Base-by-base conservation (phyloP, 1,140 invertebrate species). In the Heterodera carotae region DNA sequence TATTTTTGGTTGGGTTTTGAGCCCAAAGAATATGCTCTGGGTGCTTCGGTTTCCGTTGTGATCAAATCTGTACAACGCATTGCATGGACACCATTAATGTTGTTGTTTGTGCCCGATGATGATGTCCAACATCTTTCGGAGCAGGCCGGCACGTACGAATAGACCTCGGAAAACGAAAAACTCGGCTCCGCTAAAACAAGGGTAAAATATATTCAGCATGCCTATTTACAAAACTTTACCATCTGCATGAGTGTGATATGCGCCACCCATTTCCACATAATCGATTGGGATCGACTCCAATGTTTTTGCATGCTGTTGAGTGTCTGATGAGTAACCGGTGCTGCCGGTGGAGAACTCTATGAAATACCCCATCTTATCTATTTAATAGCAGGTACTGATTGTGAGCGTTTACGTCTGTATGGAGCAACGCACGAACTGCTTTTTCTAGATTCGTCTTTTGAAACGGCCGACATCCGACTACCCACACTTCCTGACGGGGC, bases 181-280 rank as follows among this genome's bases (percentile, higher is more conserved):
- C 36, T 25, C 25, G 56, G 33, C 39, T 80, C 79, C 18, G 43
- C 10, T 76, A 69, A 64, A 79, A 82, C 12, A 27, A 8, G n/a
- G 53, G 10, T 1, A 15, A 53, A 5, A 25, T 48, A 75, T 2
- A 31, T 15, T 33, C 29, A 36, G 27, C 25, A 2, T 66, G 22
- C 34, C 62, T 43, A 25, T 34, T 48, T 53, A 33, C 66, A 43
- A 18, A 64, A 15, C 6, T 48, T 75, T 43, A 66, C n/a, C 39
- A 29, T 76, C 48, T 15, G n/a, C 48, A 76, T 64, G 48, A 22
- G 34, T 53, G 39, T 67, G 31, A 31, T 74, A 31, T 62, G 62
- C 36, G n/a, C n/a, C n/a, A 15, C 77, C 79, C 79, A 80, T 80
- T 66, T 80, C 64, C 10, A 81, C 18, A 36, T 80, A 80, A 22